Evolutionary conservation across 2,797 vertebrate genomes (phyloP), one percentile per base, ranked within the genome.

Genomic region (Darevskia nairensis): DNA sequence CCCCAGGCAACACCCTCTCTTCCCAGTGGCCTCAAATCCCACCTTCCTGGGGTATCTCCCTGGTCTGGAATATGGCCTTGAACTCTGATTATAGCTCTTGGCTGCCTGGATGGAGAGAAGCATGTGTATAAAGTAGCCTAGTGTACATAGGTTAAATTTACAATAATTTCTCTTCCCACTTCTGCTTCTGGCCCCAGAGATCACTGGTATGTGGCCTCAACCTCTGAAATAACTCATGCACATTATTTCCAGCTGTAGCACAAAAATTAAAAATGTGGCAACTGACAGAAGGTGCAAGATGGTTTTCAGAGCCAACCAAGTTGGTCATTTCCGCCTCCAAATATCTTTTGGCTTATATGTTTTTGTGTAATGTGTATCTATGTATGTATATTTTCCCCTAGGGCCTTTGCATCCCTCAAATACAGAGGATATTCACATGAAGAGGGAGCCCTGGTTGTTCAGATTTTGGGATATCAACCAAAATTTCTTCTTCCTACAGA

Each of bases 391-490:
- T 25, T 69, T 69, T 0, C 27, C 11, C 66, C 66, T 3, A 69
- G 8, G 25, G 23, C 6, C 27, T 69, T 25, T 69, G 66, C 66
- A 69, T 11, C 66, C 66, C 29, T 29, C 66, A 69, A 25, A 27
- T 29, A 69, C 66, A 69, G 66, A 10, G 25, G 6, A 10, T 69
- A 8, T 69, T 13, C 29, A 25, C 0, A 69, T 4, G 8, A 10
- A 29, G 29, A 69, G 66, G 11, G 8, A 1, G 13, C 86, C 86
- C n/a, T 17, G n/a, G 7, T 55, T 77, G 8, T 68, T 46, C 72
- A 39, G 29, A 50, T 68, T 88, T 76, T 75, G 80, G 80, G 80
- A 88, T 82, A 50, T 82, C 39, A 88, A 17, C n/a, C 86, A 88
- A 59, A 76, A 88, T 61, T 76, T 27, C 41, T 1, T 88, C 61